A percentile compares a stretch with the other conserved stretches of the same genome.
phyloP scores from a whole-genome alignment of 2,797 vertebrate species.

The Acanthopagrus latus region DNA sequence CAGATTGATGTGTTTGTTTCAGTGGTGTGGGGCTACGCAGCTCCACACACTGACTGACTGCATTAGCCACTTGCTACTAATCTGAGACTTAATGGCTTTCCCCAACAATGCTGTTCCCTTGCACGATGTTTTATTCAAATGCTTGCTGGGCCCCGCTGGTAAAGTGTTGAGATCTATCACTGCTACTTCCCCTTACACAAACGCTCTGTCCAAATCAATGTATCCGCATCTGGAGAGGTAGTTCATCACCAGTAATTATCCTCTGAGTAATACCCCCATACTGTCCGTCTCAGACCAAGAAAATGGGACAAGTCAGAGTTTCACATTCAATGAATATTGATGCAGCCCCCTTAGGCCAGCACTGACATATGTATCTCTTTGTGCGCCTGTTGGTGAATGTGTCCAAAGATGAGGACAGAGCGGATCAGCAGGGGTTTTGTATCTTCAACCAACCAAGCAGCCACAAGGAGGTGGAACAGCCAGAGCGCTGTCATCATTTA shows the following conservation, averaged over 20 bases:
- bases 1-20: slow-evolving; percentile 80
- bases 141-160: slow-evolving; percentile 45
- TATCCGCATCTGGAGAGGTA: slow-evolving; percentile 60
- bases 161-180: slow-evolving; percentile 79
- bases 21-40: slow-evolving; percentile 52
- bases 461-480: slow-evolving; percentile 30
- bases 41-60: slow-evolving; percentile 63
- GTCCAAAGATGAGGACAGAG: slow-evolving; percentile 24
- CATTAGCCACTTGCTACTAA: slow-evolving; percentile 71
- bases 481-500: slow-evolving; percentile 19
- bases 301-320: slow-evolving; percentile 67
- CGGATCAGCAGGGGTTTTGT: slow-evolving; percentile 46
- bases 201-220: slow-evolving; percentile 74
- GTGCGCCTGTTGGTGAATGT: slow-evolving; percentile 17
- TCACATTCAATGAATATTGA: slow-evolving; percentile 76
- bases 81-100: slow-evolving; percentile 71
- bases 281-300: slow-evolving; percentile 50
- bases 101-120: slow-evolving; percentile 58
- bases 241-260: slow-evolving; percentile 80
- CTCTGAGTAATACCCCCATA: slow-evolving; percentile 55
- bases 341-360: slow-evolving; percentile 49
- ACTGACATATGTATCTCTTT: slow-evolving; percentile 53
- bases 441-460: slow-evolving; percentile 36
- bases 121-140: slow-evolving; percentile 75
- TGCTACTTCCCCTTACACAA: slow-evolving; percentile 68